Conservation (phyloP, 1,140 invertebrate species). For the Neodiprion fabricii region DNA sequence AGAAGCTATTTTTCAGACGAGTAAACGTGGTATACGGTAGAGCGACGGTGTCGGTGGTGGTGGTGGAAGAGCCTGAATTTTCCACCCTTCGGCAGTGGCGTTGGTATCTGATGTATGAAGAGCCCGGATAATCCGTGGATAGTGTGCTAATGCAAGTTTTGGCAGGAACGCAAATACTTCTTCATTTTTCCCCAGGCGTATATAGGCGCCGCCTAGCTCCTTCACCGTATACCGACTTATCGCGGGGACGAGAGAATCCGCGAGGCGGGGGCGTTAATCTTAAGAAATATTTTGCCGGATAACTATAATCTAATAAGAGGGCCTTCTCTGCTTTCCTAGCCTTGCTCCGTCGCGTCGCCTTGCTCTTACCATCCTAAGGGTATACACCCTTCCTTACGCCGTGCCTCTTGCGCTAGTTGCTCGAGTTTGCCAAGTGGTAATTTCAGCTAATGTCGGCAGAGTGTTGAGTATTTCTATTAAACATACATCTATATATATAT, state of each 20-base stretch:
- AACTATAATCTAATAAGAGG: constrained; percentile 55
- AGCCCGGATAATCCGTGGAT: constrained; percentile 42
- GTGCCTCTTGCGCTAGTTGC: constrained; percentile 22
- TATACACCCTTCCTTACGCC: too few relatives aligned
- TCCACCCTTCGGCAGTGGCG: background rate
- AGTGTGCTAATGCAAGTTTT: constrained; percentile 54
- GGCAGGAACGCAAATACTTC: constrained; percentile 47
- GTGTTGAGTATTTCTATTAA: constrained; percentile 40
- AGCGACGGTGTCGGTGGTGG: too few relatives aligned
- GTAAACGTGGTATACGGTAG: background rate
- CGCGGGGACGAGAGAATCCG: constrained; percentile 36
- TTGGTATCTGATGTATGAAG: constrained; percentile 38
- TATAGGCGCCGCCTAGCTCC: constrained; percentile 27
- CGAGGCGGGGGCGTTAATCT: constrained; percentile 47
- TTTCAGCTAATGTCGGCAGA: constrained; percentile 45
- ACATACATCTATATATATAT: constrained; percentile 14
- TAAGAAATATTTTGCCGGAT: constrained; percentile 48
- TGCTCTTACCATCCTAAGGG: background rate
- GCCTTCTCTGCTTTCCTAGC: constrained; percentile 18
- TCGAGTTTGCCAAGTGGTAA: constrained; percentile 46
- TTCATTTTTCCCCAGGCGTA: constrained; percentile 40
- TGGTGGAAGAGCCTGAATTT: constrained; percentile 2
- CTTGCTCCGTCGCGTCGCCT: background rate
- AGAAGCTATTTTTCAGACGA: constrained; percentile 7
- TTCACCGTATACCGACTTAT: constrained; percentile 45